phyloP scores from a whole-genome alignment of 2,113 vertebrate species.

The Trematomus loennbergii region DNA sequence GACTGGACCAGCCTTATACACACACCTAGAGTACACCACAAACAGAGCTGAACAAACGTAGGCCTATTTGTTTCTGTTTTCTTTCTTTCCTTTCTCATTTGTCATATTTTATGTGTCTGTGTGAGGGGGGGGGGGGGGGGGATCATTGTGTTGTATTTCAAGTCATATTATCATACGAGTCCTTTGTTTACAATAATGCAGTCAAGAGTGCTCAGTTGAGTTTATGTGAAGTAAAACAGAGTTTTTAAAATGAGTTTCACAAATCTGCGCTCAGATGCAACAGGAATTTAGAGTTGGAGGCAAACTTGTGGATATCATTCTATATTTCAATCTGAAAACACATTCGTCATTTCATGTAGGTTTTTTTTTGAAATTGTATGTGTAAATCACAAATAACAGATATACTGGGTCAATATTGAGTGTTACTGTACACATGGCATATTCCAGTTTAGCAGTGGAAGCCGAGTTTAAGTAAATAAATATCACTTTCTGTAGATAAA shows the following conservation, averaged over 20 bases:
- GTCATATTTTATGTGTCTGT: background rate
- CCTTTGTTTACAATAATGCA: constrained; percentile 80
- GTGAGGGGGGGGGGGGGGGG: background rate
- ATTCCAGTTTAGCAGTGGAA: background rate
- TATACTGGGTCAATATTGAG: background rate
- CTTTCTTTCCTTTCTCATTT: constrained; percentile 12
- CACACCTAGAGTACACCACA: constrained; percentile 19
- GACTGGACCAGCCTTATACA: constrained; percentile 75
- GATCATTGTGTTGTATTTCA: constrained; percentile 41
- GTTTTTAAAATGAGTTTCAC: constrained; percentile 20
- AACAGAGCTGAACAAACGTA: constrained; percentile 44
- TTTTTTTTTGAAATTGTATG: background rate
- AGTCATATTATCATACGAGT: constrained; percentile 73
- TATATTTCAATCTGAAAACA: background rate
- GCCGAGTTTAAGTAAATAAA: background rate
- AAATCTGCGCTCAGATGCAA: constrained; percentile 42
- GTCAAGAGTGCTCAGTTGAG: constrained; percentile 50
- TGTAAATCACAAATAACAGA: background rate
- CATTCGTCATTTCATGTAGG: background rate
- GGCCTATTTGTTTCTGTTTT: constrained; percentile 29
- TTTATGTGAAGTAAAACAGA: constrained; percentile 29
- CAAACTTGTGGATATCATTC: background rate
- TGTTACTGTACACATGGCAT: background rate
- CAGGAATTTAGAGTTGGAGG: background rate
- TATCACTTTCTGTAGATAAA: background rate